These are phyloP conservation scores for Reticulitermes speratus DNA, from an alignment of 1,140 invertebrate species.

Conservation along the genomic window DNA sequence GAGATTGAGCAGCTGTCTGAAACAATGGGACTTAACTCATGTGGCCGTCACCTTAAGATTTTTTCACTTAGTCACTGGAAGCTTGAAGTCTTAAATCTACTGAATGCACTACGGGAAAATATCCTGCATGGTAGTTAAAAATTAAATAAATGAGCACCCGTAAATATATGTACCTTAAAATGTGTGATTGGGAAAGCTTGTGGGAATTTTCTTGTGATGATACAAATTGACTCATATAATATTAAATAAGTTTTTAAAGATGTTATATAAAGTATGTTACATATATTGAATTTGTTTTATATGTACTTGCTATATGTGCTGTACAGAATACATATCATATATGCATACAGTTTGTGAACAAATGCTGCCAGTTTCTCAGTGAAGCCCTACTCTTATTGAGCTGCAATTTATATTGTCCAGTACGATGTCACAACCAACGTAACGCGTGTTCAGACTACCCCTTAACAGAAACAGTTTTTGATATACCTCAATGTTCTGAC, in stretches of 20 bases:
- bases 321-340: neutral
- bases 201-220: neutral
- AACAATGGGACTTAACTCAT: too few species aligned
- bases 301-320: neutral
- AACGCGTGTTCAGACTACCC: neutral
- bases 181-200: neutral
- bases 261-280: neutral
- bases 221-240: neutral
- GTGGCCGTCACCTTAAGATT: too few species aligned
- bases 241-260: conserved; percentile 8
- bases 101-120: too few species aligned
- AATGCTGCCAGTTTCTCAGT: neutral
- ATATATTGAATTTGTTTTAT: conserved; percentile 9
- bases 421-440: neutral
- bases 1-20: too few species aligned
- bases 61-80: too few species aligned
- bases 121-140: too few species aligned
- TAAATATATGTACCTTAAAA: neutral
- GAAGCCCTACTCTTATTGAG: neutral
- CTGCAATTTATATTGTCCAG: neutral
- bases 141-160: too few species aligned
- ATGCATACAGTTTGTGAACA: neutral
- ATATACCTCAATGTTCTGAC: conserved; percentile 7
- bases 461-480: neutral
- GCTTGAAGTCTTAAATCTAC: too few species aligned